Conservation (phyloP, 2,113 vertebrate species). For the Channa argus region DNA sequence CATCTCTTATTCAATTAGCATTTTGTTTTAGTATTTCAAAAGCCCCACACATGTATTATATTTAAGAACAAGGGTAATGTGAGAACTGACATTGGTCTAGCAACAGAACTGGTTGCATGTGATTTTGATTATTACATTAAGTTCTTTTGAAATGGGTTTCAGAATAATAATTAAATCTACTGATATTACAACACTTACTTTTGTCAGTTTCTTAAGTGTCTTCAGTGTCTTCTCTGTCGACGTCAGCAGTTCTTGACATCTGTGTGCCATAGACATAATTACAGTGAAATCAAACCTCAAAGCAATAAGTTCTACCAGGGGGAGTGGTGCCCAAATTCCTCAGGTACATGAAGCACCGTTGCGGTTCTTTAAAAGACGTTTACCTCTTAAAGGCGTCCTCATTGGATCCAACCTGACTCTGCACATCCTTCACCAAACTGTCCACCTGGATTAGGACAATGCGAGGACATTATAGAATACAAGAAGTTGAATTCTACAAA, state of each 20-base stretch:
- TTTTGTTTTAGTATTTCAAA: too few relatives aligned
- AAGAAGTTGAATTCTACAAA: too few relatives aligned
- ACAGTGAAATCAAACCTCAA: background rate
- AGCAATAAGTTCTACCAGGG: background rate
- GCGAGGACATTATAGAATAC: too few relatives aligned
- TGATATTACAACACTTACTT: slow-evolving; percentile 59
- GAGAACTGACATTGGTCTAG: background rate
- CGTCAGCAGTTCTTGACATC: slow-evolving; percentile 75
- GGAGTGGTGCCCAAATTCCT: too few relatives aligned
- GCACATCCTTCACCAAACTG: slow-evolving; percentile 58
- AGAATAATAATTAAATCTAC: background rate
- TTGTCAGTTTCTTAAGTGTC: slow-evolving; percentile 74
- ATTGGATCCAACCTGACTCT: slow-evolving; percentile 30
- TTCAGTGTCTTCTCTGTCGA: slow-evolving; percentile 66
- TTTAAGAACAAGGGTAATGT: background rate
- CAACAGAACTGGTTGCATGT: background rate
- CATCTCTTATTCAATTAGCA: too few relatives aligned
- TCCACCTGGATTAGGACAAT: slow-evolving; percentile 57
- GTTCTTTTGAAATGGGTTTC: background rate
- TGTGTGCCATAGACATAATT: slow-evolving; percentile 38
- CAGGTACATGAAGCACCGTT: background rate
- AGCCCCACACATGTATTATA: too few relatives aligned
- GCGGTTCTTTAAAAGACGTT: background rate
- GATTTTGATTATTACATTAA: background rate
- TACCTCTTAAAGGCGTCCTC: slow-evolving; percentile 70